Evolutionary conservation across 2,888 invertebrate genomes (phyloP), one percentile per base, ranked within the genome.

Genomic region (Drosophila ustulata): DNA sequence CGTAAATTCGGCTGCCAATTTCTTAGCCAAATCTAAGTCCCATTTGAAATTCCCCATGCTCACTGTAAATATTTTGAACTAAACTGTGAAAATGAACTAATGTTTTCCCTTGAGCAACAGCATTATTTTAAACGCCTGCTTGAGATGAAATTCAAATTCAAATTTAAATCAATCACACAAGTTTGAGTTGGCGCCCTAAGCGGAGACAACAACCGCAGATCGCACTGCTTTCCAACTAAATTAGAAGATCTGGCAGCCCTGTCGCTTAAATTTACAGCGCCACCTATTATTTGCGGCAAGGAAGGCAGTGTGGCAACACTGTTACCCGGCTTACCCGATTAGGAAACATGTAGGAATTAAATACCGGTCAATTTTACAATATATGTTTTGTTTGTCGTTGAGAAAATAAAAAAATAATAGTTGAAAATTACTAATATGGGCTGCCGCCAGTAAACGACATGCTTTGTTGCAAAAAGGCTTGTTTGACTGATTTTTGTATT

Each of bases 371-470:
- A 18, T 18, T 18, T 18, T 18, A 18, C 18, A 18, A 18, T 18
- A 18, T 18, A 1, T n/a, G n/a, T n/a, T 18, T 18, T 18, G 18
- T 18, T 18, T 18, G 18, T 18, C 18, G 18, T 18, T 18, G 18
- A 18, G 18, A 18, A 18, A 18, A 18, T 18, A 18, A 18, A 18
- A 18, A 18, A 18, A 1, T 18, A 18, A 18, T 18, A 18, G 18
- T 1, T 18, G 18, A 18, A 18, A 18, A 18, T 18, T 18, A 18
- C 65, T 75, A 0, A 80, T 62, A 7, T 80, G 79, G 1, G 82
- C 79, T 3, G 82, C 79, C 3, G 79, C 79, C 1, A 80, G 3
- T 3, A 62, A 49, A 1, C 71, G 71, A 2, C 82, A 80, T 3
- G 56, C 49, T 45, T 82, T 1, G 49, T 23, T 51, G 5, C 3